Conservation (phyloP, 2,113 vertebrate genomes). For the Pseudorasbora parva region DNA sequence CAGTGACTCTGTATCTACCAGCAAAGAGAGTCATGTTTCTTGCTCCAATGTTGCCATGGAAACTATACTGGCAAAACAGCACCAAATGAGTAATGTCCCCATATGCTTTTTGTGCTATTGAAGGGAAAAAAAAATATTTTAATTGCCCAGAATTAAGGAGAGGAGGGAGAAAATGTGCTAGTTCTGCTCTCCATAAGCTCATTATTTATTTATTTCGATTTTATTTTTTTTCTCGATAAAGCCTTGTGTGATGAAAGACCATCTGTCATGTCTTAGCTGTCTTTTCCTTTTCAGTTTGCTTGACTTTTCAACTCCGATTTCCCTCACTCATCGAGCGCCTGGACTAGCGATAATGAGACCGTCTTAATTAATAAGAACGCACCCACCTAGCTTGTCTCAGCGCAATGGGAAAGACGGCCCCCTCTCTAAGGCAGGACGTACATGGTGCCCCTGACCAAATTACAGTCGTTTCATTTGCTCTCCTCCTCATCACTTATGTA, state of each 20-base stretch:
- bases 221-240: slow-evolving; percentile 38
- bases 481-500: slow-evolving; percentile 58
- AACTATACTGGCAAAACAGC: slow-evolving; percentile 63
- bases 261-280: slow-evolving; percentile 64
- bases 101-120: slow-evolving; percentile 64
- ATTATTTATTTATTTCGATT: slow-evolving; percentile 47
- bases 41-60: slow-evolving; percentile 64
- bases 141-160: slow-evolving; percentile 66
- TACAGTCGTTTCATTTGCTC: slow-evolving; percentile 63
- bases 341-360: slow-evolving; percentile 61
- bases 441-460: slow-evolving; percentile 58
- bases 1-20: slow-evolving; percentile 51
- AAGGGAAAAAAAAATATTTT: slow-evolving; percentile 57
- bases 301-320: slow-evolving; percentile 55
- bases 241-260: slow-evolving; percentile 61
- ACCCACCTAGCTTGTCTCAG: slow-evolving; percentile 59
- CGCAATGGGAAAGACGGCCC: slow-evolving; percentile 53
- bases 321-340: slow-evolving; percentile 53
- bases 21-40: slow-evolving; percentile 48
- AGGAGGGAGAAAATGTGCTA: slow-evolving; percentile 55
- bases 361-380: slow-evolving; percentile 66
- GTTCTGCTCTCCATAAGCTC: slow-evolving; percentile 51
- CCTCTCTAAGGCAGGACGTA: slow-evolving; percentile 57
- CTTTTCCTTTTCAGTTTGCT: slow-evolving; percentile 59
- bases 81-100: slow-evolving; percentile 65